Evolutionary conservation across 1,140 invertebrate species (phyloP).

Genomic region (Drosophila prosaltans): DNA sequence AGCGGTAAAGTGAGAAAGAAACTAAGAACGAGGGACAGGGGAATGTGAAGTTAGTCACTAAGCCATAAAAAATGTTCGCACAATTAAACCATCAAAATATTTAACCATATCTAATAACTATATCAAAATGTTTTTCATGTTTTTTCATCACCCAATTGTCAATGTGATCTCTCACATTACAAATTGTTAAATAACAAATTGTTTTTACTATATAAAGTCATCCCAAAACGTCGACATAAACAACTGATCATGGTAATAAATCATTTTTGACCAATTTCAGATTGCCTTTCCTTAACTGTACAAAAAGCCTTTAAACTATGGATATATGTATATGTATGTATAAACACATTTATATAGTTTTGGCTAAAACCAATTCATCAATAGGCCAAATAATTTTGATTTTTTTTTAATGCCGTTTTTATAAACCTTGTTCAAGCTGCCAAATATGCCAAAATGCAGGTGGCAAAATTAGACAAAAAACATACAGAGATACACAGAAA

Average conservation of each 20-base stretch:
- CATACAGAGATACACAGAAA: constrained; percentile 54
- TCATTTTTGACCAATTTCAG: constrained; percentile 73
- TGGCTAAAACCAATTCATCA: constrained; percentile 79
- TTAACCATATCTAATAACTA: constrained; percentile 71
- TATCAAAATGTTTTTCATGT: constrained; percentile 58
- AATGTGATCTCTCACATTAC: constrained; percentile 52
- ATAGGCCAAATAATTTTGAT: constrained; percentile 66
- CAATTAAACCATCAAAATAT: constrained; percentile 40
- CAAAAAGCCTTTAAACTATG: constrained; percentile 58
- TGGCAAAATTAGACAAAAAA: constrained; percentile 79
- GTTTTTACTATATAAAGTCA: constrained; percentile 52
- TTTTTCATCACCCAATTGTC: constrained; percentile 57
- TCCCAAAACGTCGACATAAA: constrained; percentile 68
- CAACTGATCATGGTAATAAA: constrained; percentile 76
- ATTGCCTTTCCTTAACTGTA: constrained; percentile 63
- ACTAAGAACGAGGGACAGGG: background rate
- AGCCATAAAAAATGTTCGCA: constrained; percentile 17
- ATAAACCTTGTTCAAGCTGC: constrained; percentile 44
- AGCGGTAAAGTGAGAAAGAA: background rate
- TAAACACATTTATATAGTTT: constrained; percentile 22
- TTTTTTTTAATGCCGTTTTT: constrained; percentile 7
- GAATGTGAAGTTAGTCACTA: background rate
- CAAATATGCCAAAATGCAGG: constrained; percentile 78
- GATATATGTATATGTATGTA: constrained; percentile 14
- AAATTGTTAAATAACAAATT: constrained; percentile 80